These are phyloP conservation scores for Zygaena filipendulae DNA, from an alignment of 2,888 invertebrate species.

Conservation along the genomic window DNA sequence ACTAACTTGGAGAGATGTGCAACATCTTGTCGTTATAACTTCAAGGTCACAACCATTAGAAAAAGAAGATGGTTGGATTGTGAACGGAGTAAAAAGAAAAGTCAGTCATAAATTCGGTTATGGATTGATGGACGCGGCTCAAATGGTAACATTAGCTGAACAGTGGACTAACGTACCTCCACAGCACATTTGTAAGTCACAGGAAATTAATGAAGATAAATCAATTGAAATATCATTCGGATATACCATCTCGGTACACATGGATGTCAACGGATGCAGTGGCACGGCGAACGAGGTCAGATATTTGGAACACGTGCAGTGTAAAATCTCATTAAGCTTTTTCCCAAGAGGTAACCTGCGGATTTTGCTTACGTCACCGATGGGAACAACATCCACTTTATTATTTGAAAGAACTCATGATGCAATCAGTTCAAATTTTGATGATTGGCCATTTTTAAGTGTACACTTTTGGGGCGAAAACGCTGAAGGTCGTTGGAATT, in stretches of 20 bases:
- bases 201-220: constrained; percentile 86
- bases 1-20: constrained; percentile 97
- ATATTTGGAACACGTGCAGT: constrained; percentile 97
- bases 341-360: constrained; percentile 94
- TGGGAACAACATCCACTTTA: constrained; percentile 93
- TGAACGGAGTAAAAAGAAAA: constrained; percentile 93
- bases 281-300: constrained; percentile 88
- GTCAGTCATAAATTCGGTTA: constrained; percentile 98
- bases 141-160: constrained; percentile 91
- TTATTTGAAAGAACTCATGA: constrained; percentile 94
- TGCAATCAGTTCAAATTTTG: constrained; percentile 91
- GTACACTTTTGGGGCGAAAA: constrained; percentile 99
- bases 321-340: constrained; percentile 90
- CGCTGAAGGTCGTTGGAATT: constrained; percentile 87
- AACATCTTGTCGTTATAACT: constrained; percentile 92
- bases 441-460: constrained; percentile 98
- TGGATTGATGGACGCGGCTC: constrained; percentile 97
- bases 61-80: constrained; percentile 93
- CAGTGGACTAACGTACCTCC: constrained; percentile 94
- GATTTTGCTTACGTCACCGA: constrained; percentile 89
- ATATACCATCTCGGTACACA: constrained; percentile 81
- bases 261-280: constrained; percentile 92
- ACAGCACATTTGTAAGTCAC: constrained; percentile 95
- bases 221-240: constrained; percentile 81
- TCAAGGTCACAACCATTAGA: constrained; percentile 89